Base-by-base conservation (phyloP, 2,113 vertebrate species). In the Periophthalmodon schlosseri region DNA sequence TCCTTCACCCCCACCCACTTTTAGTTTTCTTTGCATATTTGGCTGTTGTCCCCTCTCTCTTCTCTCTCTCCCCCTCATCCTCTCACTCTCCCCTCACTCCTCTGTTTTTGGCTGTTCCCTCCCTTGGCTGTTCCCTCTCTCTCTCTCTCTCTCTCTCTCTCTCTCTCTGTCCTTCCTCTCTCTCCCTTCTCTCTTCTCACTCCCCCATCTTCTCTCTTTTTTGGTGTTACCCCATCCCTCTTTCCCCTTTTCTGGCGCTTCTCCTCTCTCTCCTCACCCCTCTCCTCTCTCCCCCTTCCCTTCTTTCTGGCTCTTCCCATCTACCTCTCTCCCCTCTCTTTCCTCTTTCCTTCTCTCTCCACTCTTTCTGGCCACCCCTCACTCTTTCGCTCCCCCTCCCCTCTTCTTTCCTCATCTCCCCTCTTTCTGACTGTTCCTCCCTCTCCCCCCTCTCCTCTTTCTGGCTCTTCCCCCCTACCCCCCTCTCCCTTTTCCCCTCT, bases 401-500 rank as follows among this genome's bases (percentile, higher is more conserved):
- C 0, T 33, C 50, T 7, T 14, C 23, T 12, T 5, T 12, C 23
- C 57, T 24, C 23, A 4, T 23, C n/a, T 23, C 2, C n/a, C 23
- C 57, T 14, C 21, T 24, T n/a, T n/a, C n/a, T n/a, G n/a, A n/a
- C n/a, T n/a, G n/a, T n/a, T n/a, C n/a, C 23, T 1, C 24, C 1
- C 57, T 28, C 24, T 28, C 23, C 57, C 5, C 23, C 5, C 57
- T 28, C 57, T 23, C 9, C 3, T 3, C 28, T 12, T 14, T 12
- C 21, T 8, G 21, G 23, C 10, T 24, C n/a, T 7, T 3, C 24
- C 2, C 24, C 1, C 23, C 15, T 4, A 2, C 12, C 0, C 58
- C 10, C 68, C 67, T 74, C 75, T 73, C 60, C 74, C 71, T 77
- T 71, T 84, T 84, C 86, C 87, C 86, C 85, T 85, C 91, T 10